Evolutionary conservation across 2,113 vertebrate species (phyloP), one percentile per base, ranked within the genome.

Genomic region (Planiliza haematocheilus): DNA sequence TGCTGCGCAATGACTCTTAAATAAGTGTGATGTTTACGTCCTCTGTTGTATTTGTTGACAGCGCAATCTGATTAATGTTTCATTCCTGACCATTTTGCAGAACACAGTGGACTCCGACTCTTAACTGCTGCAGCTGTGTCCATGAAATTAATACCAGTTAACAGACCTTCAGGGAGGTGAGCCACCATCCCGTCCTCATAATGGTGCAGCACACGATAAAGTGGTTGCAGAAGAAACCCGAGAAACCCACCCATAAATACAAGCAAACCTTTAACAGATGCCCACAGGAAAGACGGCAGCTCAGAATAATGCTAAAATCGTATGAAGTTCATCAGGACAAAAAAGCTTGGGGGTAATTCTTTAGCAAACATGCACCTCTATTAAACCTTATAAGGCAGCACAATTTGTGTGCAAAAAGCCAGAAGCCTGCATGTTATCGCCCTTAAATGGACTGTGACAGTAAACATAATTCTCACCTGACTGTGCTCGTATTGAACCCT

Each of bases 371-470:
- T 4, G 7, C 42, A 56, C n/a, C 6, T 53, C 17, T 39, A 4
- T 38, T 13, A 69, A 1, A 16, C 5, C 10, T 65, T 7, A 13
- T 38, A 41, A 5, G 36, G 43, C 43, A 41, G 51, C 18, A 58
- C 10, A 66, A 17, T 21, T 42, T 65, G 21, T 8, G 12, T 57
- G 48, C 36, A 39, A 69, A 63, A 51, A 64, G 53, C 51, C 51
- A 38, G 37, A 45, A 7, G 1, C 49, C 53, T 36, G 43, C 24
- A 1, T 11, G 2, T 66, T 50, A 42, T 81, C 50, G 38, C 18
- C n/a, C 50, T 70, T n/a, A 73, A 82, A 77, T 83, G 70, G 30
- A 53, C 67, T 30, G 56, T 74, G 52, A 82, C 63, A 48, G 36
- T 45, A 41, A 62, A 79, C 46, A 46, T 16, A 30, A 49, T 55